A percentile compares a stretch with the other conserved stretches of the same genome.
These are phyloP conservation scores for Zygogramma bicolorata DNA, from an alignment of 2,888 invertebrate genomes.

Conservation along the genomic window DNA sequence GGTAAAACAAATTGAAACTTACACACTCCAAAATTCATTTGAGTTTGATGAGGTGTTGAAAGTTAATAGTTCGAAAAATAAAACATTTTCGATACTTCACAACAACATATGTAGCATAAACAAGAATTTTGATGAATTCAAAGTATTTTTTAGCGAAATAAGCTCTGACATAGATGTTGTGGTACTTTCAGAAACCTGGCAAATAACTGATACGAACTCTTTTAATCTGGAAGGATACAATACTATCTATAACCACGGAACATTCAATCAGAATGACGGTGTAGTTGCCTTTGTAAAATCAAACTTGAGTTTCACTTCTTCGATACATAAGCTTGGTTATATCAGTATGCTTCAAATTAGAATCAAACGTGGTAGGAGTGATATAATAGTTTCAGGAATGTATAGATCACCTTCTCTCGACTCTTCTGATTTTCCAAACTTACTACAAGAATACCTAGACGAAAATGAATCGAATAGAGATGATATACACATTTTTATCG, in stretches of 20 bases:
- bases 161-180: constrained; percentile 9
- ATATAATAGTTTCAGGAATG: constrained; percentile 11
- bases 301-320: constrained; percentile 12
- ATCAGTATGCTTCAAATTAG: constrained; percentile 12
- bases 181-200: constrained; percentile 13
- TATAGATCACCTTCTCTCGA: constrained; percentile 7
- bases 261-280: constrained; percentile 18
- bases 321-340: constrained; percentile 8
- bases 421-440: constrained; percentile 12
- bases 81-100: constrained; percentile 5
- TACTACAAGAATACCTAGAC: constrained; percentile 6
- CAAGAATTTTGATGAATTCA: constrained; percentile 2
- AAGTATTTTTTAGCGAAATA: constrained; percentile 15
- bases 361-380: not conserved
- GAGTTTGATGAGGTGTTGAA: constrained; percentile 9
- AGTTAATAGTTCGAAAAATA: constrained; percentile 1
- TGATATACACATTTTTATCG: constrained; percentile 14
- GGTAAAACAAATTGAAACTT: not conserved
- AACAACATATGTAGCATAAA: constrained; percentile 12
- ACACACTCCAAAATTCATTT: not conserved
- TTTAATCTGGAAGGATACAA: constrained; percentile 11
- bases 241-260: constrained; percentile 12
- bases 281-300: constrained; percentile 15
- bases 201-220: constrained; percentile 10
- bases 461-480: constrained; percentile 11